Conservation (phyloP, 2,888 invertebrate genomes). For the Drosophila testacea region DNA sequence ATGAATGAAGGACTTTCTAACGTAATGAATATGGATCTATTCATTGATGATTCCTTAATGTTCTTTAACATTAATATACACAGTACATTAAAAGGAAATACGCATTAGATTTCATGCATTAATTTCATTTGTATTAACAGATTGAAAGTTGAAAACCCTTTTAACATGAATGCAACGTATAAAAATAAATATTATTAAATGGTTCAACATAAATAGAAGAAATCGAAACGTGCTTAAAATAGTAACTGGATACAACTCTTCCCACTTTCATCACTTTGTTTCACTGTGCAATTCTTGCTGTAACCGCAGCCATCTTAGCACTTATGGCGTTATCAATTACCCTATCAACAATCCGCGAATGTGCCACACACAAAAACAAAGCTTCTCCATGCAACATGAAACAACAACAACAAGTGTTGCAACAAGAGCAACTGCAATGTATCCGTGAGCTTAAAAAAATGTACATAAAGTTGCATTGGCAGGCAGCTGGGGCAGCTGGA, state of each 20-base stretch:
- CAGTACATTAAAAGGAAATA: not conserved
- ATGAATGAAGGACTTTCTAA: no score
- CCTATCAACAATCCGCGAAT: slow-evolving; percentile 43
- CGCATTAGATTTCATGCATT: no score
- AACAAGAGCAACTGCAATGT: slow-evolving; percentile 32
- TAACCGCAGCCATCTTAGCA: slow-evolving; percentile 5
- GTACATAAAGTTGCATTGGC: slow-evolving; percentile 69
- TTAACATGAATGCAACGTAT: no score
- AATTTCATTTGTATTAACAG: no score
- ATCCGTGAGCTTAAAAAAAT: slow-evolving; percentile 42
- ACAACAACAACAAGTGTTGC: slow-evolving; percentile 15
- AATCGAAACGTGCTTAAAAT: no score
- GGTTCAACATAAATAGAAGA: no score
- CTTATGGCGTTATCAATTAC: slow-evolving; percentile 39
- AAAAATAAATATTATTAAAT: no score
- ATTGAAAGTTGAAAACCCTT: no score
- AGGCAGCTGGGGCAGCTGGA: slow-evolving; percentile 26
- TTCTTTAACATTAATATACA: not conserved
- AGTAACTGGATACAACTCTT: not conserved
- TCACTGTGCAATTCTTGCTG: slow-evolving; percentile 3
- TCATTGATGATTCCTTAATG: not conserved
- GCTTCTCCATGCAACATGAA: not conserved
- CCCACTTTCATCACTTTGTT: not conserved
- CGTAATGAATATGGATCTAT: not conserved
- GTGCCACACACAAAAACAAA: slow-evolving; percentile 21